Conservation (phyloP, 2,888 invertebrate genomes). For the Chalcosyrphus nemorum region DNA sequence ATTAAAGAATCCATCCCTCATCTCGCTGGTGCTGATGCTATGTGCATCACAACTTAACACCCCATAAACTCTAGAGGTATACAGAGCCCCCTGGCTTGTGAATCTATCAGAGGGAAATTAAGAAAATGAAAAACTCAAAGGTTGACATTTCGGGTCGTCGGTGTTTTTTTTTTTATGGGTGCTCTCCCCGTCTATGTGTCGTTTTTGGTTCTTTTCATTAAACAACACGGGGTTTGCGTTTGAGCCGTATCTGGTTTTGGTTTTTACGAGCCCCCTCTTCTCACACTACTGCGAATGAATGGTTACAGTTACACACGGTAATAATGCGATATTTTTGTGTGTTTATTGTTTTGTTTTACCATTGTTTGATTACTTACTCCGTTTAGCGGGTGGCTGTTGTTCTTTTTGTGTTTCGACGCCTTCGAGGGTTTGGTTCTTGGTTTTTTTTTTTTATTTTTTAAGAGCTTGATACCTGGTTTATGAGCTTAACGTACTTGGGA, state of each 20-base stretch:
- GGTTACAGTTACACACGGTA: constrained; percentile 40
- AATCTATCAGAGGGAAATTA: constrained; percentile 68
- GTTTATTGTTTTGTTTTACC: constrained; percentile 65
- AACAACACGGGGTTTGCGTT: constrained; percentile 28
- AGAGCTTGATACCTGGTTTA: constrained; percentile 47
- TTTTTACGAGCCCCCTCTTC: constrained; percentile 28
- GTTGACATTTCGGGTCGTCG: constrained; percentile 63
- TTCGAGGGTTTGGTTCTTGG: neutral
- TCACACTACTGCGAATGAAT: constrained; percentile 24
- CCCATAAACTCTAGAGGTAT: constrained; percentile 56
- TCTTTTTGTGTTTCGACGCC: constrained; percentile 19
- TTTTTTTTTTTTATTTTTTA: constrained; percentile 6
- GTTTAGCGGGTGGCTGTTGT: constrained; percentile 54
- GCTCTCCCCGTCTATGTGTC: constrained; percentile 1
- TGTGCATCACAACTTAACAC: constrained; percentile 66
- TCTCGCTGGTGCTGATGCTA: neutral
- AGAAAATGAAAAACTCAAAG: constrained; percentile 71
- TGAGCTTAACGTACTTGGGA: constrained; percentile 33
- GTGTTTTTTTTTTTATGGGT: constrained; percentile 49
- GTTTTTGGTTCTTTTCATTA: constrained; percentile 42
- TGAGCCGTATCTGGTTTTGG: constrained; percentile 22
- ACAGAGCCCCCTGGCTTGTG: neutral
- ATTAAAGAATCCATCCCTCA: neutral
- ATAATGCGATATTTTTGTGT: constrained; percentile 23
- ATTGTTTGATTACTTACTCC: constrained; percentile 64